Evolutionary conservation across 2,888 invertebrate species (phyloP).

Genomic region (Seladonia tumulorum): DNA sequence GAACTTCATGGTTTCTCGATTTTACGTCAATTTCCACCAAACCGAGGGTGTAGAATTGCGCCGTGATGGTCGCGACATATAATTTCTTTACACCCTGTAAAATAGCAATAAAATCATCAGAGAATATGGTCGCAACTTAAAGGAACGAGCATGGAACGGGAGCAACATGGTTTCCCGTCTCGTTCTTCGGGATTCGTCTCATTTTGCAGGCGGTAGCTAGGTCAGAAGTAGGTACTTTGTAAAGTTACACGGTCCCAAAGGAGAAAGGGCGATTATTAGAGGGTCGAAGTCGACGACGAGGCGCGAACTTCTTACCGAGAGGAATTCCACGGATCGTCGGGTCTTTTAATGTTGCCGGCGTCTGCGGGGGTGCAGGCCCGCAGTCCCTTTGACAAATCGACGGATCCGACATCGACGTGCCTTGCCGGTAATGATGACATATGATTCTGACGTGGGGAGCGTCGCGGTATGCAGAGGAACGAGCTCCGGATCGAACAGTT

Average conservation of each 20-base stretch:
- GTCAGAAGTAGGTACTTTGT: slow-evolving; percentile 49
- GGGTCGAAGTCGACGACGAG: slow-evolving; percentile 40
- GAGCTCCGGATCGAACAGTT: neutral
- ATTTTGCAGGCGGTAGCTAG: neutral
- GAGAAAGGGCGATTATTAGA: slow-evolving; percentile 47
- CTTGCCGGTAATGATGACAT: slow-evolving; percentile 19
- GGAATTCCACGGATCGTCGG: slow-evolving; percentile 36
- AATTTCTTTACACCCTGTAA: no score
- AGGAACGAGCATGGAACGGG: no score
- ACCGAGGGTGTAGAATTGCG: no score
- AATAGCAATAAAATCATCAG: no score
- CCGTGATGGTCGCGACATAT: no score
- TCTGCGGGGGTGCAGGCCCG: slow-evolving; percentile 3
- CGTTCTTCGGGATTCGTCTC: neutral
- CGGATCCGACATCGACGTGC: slow-evolving; percentile 15
- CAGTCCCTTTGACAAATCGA: slow-evolving; percentile 47
- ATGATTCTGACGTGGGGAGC: slow-evolving; percentile 1
- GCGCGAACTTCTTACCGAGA: slow-evolving; percentile 19
- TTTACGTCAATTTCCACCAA: no score
- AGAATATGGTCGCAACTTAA: no score
- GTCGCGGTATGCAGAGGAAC: slow-evolving; percentile 11
- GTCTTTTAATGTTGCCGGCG: slow-evolving; percentile 46
- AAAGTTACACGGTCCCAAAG: slow-evolving; percentile 47
- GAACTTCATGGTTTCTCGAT: no score
- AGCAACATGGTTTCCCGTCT: no score